Base-by-base conservation (phyloP, 2,113 vertebrate species). In the Salvelinus alpinus region DNA sequence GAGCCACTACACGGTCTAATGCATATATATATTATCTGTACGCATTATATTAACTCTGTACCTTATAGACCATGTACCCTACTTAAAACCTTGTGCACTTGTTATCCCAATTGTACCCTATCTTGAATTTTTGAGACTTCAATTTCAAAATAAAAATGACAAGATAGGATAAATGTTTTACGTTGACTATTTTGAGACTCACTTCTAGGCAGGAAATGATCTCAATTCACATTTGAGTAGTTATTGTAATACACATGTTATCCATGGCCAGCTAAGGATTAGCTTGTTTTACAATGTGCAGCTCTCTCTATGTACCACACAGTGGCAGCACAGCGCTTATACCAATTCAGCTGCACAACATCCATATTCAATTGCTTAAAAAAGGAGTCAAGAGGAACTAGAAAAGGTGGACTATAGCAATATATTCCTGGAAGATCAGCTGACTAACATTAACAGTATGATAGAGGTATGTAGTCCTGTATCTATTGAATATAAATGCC, bases 71-170 rank as follows among this genome's bases (percentile, higher is more conserved):
- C 77, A 77, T 77, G 77, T 87, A 79, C 77, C 68, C 72, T 71
- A 85, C 78, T 74, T 82, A 69, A 79, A 81, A 83, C 86, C 84
- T 78, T 91, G 85, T 90, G 86, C 88, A 83, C 85, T 85, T 83
- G 78, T 86, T 86, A 75, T 86, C 78, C 87, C 74, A 79, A 81
- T 75, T 88, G 83, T 88, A 81, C 85, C 71, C 51, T 27, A 69
- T 38, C 71, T 86, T 89, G 81, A 76, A 77, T 87, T 92, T 94
- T 93, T 88, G 80, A 90, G 86, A 90, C 81, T 74, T 85, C 80
- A 89, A 91, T 92, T 94, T 92, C 77, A 86, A 92, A 92, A 90
- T 93, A 92, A 92, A 92, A 90, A 64, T 59, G 70, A 88, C 90
- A 84, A 54, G 79, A 88, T 83, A 66, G 76, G 60, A 57, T 1